phyloP scores from a whole-genome alignment of 2,113 vertebrate species.

The Odocoileus hemionus region DNA sequence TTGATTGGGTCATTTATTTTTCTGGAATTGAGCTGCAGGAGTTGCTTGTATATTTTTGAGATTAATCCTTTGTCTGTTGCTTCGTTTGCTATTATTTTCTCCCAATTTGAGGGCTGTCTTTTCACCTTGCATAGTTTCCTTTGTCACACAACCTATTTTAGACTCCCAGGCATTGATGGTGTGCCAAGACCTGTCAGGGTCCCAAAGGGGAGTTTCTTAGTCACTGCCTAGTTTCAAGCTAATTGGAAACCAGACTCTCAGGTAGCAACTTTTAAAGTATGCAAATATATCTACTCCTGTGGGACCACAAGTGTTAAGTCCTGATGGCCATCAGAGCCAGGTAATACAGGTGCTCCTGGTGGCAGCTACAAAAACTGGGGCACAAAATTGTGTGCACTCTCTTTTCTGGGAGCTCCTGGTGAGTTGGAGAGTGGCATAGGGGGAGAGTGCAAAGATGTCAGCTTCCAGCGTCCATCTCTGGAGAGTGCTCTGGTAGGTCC shows the following conservation, averaged over 20 bases:
- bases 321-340: not conserved
- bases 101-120: too few relatives aligned
- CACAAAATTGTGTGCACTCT: too few relatives aligned
- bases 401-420: not conserved
- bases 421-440: not conserved
- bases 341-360: not conserved
- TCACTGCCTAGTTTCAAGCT: not conserved
- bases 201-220: not conserved
- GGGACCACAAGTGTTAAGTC: not conserved
- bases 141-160: not conserved
- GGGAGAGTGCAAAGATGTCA: not conserved
- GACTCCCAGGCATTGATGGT: not conserved
- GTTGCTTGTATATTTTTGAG: too few relatives aligned
- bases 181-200: not conserved
- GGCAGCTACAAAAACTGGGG: not conserved
- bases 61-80: too few relatives aligned
- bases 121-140: too few relatives aligned
- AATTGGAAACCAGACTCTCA: not conserved
- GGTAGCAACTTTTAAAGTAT: not conserved
- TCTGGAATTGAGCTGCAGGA: too few relatives aligned
- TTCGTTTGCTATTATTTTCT: too few relatives aligned
- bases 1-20: too few relatives aligned
- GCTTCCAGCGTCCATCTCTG: not conserved
- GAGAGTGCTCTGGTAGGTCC: not conserved
- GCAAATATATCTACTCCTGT: not conserved